phyloP scores from a whole-genome alignment of 1,140 invertebrate genomes.

The Halictus rubicundus region DNA sequence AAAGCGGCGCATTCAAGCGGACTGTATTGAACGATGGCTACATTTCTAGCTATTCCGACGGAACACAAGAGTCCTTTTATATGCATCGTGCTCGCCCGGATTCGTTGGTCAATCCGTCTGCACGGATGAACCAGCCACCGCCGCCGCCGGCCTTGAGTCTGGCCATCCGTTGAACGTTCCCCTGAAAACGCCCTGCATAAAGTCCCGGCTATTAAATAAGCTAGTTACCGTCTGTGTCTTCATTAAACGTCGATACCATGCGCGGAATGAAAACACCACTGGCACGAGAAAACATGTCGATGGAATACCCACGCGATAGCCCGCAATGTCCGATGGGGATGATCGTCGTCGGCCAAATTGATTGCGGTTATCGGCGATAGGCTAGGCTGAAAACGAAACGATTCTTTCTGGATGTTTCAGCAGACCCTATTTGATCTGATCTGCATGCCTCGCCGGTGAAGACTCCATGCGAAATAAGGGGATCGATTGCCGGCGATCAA shows the following conservation, averaged over 20 bases:
- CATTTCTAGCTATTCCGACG: conserved; percentile 57
- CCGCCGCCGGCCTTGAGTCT: conserved; percentile 29
- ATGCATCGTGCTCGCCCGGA: conserved; percentile 43
- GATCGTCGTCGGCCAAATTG: too few relatives aligned
- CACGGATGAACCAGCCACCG: conserved; percentile 42
- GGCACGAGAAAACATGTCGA: background rate
- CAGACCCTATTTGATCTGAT: too few relatives aligned
- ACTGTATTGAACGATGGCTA: conserved; percentile 66
- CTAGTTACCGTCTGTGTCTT: background rate
- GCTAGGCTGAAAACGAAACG: background rate
- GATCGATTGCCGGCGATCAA: too few relatives aligned
- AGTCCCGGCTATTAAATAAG: conserved; percentile 28
- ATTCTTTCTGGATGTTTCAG: background rate
- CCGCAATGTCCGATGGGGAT: background rate
- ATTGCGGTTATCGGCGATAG: background rate
- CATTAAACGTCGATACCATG: background rate
- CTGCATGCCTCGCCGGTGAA: too few relatives aligned
- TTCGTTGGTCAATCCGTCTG: conserved; percentile 56
- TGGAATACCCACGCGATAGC: background rate
- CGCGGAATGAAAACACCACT: background rate
- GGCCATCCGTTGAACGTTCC: conserved; percentile 14
- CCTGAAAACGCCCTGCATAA: background rate
- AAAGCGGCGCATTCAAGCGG: conserved; percentile 63
- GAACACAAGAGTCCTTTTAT: conserved; percentile 57
- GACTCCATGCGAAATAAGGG: too few relatives aligned